A percentile compares a stretch with the other conserved stretches of the same genome.
These are phyloP conservation scores for Drosophila parabipectinata DNA, from an alignment of 1,140 invertebrate species.

Conservation along the genomic window DNA sequence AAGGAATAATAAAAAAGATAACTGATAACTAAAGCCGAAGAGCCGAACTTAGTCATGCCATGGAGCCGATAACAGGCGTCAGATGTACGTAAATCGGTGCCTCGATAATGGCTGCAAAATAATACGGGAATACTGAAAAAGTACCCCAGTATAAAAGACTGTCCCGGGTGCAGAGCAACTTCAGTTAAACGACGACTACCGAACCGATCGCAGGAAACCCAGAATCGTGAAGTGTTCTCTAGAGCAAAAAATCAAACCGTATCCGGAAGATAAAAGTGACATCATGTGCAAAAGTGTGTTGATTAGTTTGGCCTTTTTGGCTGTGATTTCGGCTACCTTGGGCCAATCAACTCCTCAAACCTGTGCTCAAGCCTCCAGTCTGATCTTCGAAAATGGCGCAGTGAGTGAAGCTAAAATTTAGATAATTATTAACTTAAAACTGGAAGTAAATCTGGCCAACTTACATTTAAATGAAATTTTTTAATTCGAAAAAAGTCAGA, in stretches of 20 bases:
- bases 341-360: constrained; percentile 6
- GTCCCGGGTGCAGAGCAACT: constrained; percentile 14
- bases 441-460: not conserved
- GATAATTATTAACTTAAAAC: not conserved
- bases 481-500: no score
- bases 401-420: constrained; percentile 44
- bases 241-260: not conserved
- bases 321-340: constrained; percentile 20
- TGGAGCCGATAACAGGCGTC: constrained; percentile 30
- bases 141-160: constrained; percentile 45
- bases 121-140: constrained; percentile 10
- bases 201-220: constrained; percentile 26
- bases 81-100: constrained; percentile 47
- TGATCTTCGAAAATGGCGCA: constrained; percentile 41
- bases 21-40: constrained; percentile 13
- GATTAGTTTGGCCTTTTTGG: constrained; percentile 53
- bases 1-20: not conserved
- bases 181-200: constrained; percentile 48
- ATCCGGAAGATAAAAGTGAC: constrained; percentile 3
- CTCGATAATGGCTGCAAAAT: constrained; percentile 38
- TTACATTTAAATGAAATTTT: not conserved
- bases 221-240: constrained; percentile 7
- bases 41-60: constrained; percentile 26
- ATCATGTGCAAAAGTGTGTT: constrained; percentile 69
- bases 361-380: not conserved